These are phyloP conservation scores for Eupithecia subumbrata DNA, from an alignment of 2,888 invertebrate genomes.

Conservation along the genomic window DNA sequence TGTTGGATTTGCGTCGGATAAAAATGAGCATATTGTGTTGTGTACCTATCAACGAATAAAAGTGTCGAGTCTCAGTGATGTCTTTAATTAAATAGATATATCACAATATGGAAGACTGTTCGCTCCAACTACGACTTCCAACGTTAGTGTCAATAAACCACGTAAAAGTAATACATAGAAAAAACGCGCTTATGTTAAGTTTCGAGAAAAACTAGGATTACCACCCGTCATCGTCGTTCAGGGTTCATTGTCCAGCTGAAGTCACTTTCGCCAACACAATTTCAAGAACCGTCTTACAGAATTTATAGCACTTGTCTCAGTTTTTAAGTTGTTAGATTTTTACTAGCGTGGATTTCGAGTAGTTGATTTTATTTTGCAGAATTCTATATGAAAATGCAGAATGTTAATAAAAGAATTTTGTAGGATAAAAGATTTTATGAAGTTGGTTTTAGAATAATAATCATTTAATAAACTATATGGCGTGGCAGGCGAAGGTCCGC, in stretches of 20 bases:
- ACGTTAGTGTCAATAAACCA: neutral
- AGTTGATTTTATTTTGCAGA: conserved; percentile 43
- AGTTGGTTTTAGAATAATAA: neutral
- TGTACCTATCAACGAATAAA: too few species aligned
- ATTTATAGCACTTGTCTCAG: conserved; percentile 48
- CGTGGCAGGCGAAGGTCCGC: too few species aligned
- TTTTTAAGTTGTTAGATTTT: conserved; percentile 45
- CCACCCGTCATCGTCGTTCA: conserved; percentile 61
- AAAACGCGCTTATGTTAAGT: neutral
- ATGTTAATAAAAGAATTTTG: neutral
- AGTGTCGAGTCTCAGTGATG: too few species aligned
- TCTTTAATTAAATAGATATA: too few species aligned
- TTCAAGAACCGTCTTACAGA: conserved; percentile 53
- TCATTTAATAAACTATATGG: neutral
- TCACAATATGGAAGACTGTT: neutral
- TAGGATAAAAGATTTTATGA: neutral
- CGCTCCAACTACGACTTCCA: neutral
- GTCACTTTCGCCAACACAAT: conserved; percentile 67
- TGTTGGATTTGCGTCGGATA: too few species aligned
- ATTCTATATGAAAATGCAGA: neutral
- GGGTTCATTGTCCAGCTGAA: conserved; percentile 65
- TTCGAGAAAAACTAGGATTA: conserved; percentile 63
- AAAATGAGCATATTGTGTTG: too few species aligned
- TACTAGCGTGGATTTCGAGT: conserved; percentile 45
- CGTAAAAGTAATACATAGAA: neutral